phyloP scores from a whole-genome alignment of 2,797 vertebrate species.

The Protosalanx chinensis region DNA sequence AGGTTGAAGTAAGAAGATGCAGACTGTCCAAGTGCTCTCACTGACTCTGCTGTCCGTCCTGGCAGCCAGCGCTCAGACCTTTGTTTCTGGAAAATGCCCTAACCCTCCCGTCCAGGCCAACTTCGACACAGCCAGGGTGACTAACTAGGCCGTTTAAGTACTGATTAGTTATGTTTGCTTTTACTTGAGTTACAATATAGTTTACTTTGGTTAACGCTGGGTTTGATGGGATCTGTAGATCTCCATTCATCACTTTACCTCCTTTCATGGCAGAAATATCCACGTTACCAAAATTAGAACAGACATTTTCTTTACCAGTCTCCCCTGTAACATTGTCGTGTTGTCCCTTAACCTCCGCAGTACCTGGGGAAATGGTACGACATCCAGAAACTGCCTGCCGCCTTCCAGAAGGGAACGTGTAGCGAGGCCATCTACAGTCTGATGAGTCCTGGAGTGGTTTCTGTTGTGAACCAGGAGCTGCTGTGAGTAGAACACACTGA shows the following conservation, averaged over 20 bases:
- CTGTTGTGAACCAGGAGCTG: constrained; percentile 78
- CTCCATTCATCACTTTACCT: neutral
- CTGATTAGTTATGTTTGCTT: too few species aligned
- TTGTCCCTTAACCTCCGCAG: constrained; percentile 53
- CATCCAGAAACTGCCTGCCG: constrained; percentile 76
- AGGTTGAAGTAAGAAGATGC: constrained; percentile 56
- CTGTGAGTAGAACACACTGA: constrained; percentile 67
- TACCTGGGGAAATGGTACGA: constrained; percentile 84
- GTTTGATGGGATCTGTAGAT: neutral
- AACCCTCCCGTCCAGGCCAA: constrained; percentile 74
- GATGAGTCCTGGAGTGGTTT: constrained; percentile 70
- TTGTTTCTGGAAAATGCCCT: constrained; percentile 74
- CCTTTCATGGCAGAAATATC: too few species aligned
- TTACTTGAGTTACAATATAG: neutral
- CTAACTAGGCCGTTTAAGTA: too few species aligned
- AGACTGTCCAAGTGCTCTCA: constrained; percentile 54
- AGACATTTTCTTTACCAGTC: neutral
- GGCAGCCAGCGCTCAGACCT: constrained; percentile 63
- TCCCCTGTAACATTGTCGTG: neutral
- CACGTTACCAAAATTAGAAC: neutral
- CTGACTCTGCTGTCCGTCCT: constrained; percentile 65
- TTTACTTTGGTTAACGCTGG: neutral
- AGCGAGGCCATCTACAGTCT: constrained; percentile 76
- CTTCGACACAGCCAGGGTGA: constrained; percentile 63
- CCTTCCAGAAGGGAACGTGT: constrained; percentile 79